Percentiles rank a stretch among this genome's conserved stretches.
These are phyloP conservation scores for Equus przewalskii DNA, from an alignment of 2,113 vertebrate species.

Conservation along the genomic window DNA sequence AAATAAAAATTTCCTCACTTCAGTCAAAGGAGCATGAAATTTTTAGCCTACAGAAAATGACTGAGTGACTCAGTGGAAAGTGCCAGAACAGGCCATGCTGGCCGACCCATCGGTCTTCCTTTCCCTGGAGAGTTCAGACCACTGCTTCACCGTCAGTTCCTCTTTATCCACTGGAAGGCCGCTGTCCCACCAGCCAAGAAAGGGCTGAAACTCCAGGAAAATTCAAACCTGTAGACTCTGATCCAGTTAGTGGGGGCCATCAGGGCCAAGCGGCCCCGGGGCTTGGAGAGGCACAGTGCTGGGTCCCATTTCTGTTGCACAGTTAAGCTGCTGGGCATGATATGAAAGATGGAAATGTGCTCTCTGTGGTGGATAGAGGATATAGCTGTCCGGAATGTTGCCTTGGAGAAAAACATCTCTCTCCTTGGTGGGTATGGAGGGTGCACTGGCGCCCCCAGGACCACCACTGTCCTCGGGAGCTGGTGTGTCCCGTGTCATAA, in stretches of 20 bases:
- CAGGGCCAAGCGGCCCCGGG: neutral
- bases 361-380: neutral
- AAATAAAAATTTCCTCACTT: neutral
- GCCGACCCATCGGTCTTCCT: neutral
- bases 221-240: neutral
- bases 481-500: fast-evolving
- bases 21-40: neutral
- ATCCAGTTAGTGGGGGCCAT: neutral
- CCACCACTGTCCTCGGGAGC: neutral
- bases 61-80: neutral
- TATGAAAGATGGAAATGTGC: fast-evolving
- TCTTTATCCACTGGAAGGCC: neutral
- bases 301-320: neutral
- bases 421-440: neutral
- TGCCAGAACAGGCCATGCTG: neutral
- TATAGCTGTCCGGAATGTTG: fast-evolving
- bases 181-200: neutral
- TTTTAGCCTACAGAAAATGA: neutral
- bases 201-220: neutral
- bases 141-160: neutral
- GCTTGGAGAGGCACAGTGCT: neutral
- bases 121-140: neutral
- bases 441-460: neutral
- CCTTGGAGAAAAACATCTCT: neutral
- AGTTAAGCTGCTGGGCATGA: fast-evolving